Base-by-base conservation (phyloP, 2,113 vertebrate species). In the Coryphaenoides rupestris region DNA sequence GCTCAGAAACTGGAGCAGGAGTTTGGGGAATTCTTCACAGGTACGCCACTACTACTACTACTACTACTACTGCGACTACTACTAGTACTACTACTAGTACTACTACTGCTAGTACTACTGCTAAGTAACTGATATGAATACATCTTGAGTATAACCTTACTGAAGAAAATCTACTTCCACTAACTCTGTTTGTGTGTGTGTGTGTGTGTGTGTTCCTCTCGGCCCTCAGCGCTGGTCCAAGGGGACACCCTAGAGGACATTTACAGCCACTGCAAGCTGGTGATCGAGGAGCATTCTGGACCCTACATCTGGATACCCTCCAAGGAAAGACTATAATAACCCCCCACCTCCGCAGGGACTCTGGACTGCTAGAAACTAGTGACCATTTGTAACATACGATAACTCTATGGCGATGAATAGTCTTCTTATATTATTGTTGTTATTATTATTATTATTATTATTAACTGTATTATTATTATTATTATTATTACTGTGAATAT, bases 271-370 rank as follows among this genome's bases (percentile, higher is more conserved):
- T 97, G 95, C 93, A 99, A 99, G 91, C 89, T 96, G 87, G 94
- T 96, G 81, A 98, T 99, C 87, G 96, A 99, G 89, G 95, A 98
- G 89, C 94, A 99, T 76, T 98, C 96, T 84, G 96, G 95, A 89
- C 94, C 96, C 80, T 99, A 93, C 91, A 97, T 98, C 93, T 99
- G 96, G 96, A 94, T 98, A 89, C 95, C 96, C 78, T 98, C 96
- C 55, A 99, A 98, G 90, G 96, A 99, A 82, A 98, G 97, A 87
- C 92, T 98, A 94, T 98, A 96, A 96, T 91, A 84, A 75, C 68
- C 73, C 68, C 60, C 60, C 74, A 55, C 57, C 87, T 82, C 86
- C 81, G 77, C 85, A 84, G 80, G 87, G 84, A 89, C 84, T 85
- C 84, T 87, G 92, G 88, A 90, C 90, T 82, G 52, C 85, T 77